phyloP scores from a whole-genome alignment of 1,140 invertebrate species.

The Polyergus mexicanus region DNA sequence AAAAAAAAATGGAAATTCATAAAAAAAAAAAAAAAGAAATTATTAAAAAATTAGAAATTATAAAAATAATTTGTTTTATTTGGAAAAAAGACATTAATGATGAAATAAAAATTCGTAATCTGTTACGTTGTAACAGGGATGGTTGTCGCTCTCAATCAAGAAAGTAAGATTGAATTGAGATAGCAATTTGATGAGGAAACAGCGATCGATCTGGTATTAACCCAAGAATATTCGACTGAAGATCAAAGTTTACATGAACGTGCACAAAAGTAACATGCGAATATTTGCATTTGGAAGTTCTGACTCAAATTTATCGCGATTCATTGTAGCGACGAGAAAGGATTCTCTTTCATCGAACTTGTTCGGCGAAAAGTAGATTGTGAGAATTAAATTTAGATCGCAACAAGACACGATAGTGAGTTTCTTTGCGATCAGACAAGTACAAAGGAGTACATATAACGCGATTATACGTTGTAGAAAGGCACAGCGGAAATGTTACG shows the following conservation, averaged over 20 bases:
- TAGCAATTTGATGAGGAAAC: conserved; percentile 4
- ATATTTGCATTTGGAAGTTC: conserved; percentile 33
- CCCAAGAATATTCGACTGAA: conserved; percentile 15
- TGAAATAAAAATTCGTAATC: neutral
- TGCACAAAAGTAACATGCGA: conserved; percentile 13
- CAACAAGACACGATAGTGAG: neutral
- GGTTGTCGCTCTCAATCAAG: neutral
- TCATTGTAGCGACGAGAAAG: neutral
- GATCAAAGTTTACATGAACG: neutral
- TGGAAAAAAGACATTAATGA: neutral
- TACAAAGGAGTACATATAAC: neutral
- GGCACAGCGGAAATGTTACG: neutral
- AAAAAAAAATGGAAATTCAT: neutral
- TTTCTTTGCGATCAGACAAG: neutral
- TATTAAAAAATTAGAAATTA: neutral
- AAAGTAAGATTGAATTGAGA: neutral
- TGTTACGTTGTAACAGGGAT: neutral
- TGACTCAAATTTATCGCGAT: neutral
- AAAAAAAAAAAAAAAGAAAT: neutral
- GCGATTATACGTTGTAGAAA: neutral
- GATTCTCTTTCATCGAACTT: neutral
- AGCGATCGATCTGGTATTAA: conserved; percentile 64
- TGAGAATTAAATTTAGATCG: conserved; percentile 1
- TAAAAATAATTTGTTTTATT: neutral
- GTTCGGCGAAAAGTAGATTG: neutral